A percentile compares a stretch with the other conserved stretches of the same genome.
Evolutionary conservation across 2,797 vertebrate genomes (phyloP).

Genomic region (Gobionotothen gibberifrons): DNA sequence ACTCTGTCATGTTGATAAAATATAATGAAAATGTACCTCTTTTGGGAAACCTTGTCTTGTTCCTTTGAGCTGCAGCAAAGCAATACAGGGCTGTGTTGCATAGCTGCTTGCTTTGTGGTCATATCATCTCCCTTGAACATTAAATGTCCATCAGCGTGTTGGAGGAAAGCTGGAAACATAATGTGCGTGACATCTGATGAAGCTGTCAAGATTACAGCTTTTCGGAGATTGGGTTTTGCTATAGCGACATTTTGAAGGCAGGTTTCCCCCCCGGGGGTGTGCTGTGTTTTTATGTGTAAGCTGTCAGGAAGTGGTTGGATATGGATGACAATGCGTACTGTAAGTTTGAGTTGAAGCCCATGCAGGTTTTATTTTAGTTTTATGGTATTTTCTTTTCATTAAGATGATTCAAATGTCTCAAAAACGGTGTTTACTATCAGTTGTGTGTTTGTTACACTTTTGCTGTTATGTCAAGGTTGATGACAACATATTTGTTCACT

Average conservation of each 20-base stretch:
- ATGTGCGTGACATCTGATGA: constrained; percentile 50
- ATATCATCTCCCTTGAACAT: constrained; percentile 62
- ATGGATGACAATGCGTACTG: background rate
- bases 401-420: background rate
- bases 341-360: background rate
- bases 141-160: constrained; percentile 58
- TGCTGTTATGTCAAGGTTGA: constrained; percentile 17
- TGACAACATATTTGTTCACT: constrained; percentile 1
- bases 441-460: background rate
- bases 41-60: constrained; percentile 59
- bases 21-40: constrained; percentile 56
- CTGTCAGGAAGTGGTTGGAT: background rate
- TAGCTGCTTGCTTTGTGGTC: constrained; percentile 52
- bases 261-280: background rate
- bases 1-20: constrained; percentile 32
- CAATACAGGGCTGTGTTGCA: constrained; percentile 46
- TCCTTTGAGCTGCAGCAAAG: constrained; percentile 53
- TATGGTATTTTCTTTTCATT: background rate
- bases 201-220: constrained; percentile 56
- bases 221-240: constrained; percentile 39
- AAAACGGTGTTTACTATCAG: too few species aligned
- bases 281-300: background rate
- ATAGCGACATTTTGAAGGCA: constrained; percentile 9
- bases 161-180: constrained; percentile 42
- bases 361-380: constrained; percentile 1